Conservation (phyloP, 2,113 vertebrate species). For the Motacilla alba region DNA sequence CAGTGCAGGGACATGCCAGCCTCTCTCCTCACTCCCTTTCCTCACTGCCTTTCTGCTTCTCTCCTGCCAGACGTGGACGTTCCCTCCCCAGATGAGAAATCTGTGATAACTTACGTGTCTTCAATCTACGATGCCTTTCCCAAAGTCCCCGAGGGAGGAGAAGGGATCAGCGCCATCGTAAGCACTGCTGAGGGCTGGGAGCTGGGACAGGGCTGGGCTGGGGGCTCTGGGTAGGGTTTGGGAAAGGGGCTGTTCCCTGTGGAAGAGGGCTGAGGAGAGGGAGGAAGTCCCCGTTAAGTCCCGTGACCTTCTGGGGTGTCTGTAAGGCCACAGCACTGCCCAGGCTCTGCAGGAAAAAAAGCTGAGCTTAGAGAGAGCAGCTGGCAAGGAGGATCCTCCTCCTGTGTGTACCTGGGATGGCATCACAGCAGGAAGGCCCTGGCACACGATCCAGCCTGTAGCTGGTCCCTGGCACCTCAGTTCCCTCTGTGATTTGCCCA, state of each 20-base stretch:
- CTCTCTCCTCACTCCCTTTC: neutral
- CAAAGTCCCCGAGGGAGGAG: slow-evolving; percentile 96
- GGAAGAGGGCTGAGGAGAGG: neutral
- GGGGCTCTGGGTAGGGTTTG: neutral
- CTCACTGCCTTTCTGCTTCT: neutral
- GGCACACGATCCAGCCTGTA: accelerated
- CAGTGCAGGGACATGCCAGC: neutral
- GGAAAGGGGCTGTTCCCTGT: accelerated
- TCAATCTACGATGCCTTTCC: slow-evolving; percentile 99
- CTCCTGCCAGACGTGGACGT: slow-evolving; percentile 90
- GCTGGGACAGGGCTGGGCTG: neutral
- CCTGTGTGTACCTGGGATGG: neutral
- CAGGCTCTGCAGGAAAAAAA: neutral
- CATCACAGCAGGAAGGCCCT: neutral
- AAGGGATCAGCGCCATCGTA: slow-evolving; percentile 91
- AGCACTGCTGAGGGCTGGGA: neutral
- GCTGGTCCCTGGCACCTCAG: neutral
- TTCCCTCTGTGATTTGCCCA: neutral
- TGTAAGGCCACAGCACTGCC: accelerated
- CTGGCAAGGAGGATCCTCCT: neutral
- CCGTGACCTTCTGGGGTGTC: neutral
- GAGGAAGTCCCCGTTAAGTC: neutral
- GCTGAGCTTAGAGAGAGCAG: neutral
- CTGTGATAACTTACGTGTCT: slow-evolving; percentile 97
- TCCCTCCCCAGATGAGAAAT: slow-evolving; percentile 95